Percentiles rank a stretch among this genome's conserved stretches.
Conservation (phyloP, 2,113 vertebrate genomes). For the Pterophyllum scalare region DNA sequence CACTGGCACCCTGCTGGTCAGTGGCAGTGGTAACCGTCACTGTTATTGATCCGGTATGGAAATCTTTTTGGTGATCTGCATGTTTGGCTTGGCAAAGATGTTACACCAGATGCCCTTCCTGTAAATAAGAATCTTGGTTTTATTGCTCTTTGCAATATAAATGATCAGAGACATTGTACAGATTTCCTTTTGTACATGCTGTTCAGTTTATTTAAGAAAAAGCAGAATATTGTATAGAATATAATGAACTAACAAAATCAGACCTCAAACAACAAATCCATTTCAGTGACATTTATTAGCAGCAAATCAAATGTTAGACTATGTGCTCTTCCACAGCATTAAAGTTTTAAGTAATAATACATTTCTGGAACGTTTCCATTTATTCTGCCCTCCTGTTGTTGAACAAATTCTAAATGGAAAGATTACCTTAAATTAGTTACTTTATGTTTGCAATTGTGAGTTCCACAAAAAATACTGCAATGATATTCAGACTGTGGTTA, state of each 20-base stretch:
- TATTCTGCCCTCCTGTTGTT: background rate
- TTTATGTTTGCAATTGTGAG: background rate
- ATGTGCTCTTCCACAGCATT: background rate
- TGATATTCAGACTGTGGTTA: background rate
- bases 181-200: background rate
- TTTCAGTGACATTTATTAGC: conserved; percentile 39
- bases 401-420: conserved; percentile 19
- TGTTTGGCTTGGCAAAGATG: too few relatives aligned
- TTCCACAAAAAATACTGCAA: background rate
- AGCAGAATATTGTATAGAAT: background rate
- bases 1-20: background rate
- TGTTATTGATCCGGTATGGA: background rate
- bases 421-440: conserved; percentile 14
- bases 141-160: conserved; percentile 24
- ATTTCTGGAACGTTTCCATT: background rate
- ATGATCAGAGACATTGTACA: conserved; percentile 7
- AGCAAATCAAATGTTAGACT: conserved; percentile 22
- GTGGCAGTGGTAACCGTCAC: too few relatives aligned
- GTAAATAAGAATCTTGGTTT: background rate
- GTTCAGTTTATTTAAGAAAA: conserved; percentile 21
- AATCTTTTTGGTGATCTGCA: background rate
- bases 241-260: conserved; percentile 14
- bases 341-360: conserved; percentile 23
- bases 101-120: background rate
- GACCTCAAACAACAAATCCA: conserved; percentile 8